Evolutionary conservation across 2,888 invertebrate species (phyloP).

Genomic region (Blera fallax): DNA sequence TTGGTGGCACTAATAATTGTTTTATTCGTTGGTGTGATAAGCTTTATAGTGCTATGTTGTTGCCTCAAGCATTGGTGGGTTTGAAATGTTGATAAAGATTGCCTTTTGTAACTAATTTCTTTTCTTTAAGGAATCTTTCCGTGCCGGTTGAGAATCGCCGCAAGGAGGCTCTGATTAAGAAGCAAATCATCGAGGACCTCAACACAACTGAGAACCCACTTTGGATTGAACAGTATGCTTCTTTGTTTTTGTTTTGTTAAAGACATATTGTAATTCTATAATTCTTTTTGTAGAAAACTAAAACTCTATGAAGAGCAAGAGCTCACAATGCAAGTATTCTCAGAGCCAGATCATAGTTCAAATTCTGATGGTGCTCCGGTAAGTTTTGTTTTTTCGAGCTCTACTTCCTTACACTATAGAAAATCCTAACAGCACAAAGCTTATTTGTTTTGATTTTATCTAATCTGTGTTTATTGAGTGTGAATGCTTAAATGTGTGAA

Average conservation of each 20-base stretch:
- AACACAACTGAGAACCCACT: conserved; percentile 96
- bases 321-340: conserved; percentile 95
- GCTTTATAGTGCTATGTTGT: conserved; percentile 93
- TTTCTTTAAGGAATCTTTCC: conserved; percentile 86
- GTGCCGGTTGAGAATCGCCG: conserved; percentile 91
- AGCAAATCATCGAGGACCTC: conserved; percentile 91
- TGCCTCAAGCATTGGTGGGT: conserved; percentile 91
- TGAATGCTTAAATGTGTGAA: conserved; percentile 4
- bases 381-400: conserved; percentile 50
- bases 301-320: conserved; percentile 96
- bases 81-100: neutral
- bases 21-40: conserved; percentile 92
- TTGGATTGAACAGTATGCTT: conserved; percentile 92
- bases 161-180: conserved; percentile 91
- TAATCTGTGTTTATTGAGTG: neutral
- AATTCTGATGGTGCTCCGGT: conserved; percentile 79
- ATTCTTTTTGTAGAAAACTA: conserved; percentile 85
- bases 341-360: conserved; percentile 86
- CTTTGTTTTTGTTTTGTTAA: neutral
- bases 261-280: conserved; percentile 15
- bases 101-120: neutral
- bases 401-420: neutral
- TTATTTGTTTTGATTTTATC: conserved; percentile 9
- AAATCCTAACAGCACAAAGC: conserved; percentile 33
- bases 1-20: conserved; percentile 92